Evolutionary conservation across 2,113 vertebrate species (phyloP).

Genomic region (Mungos mungo): DNA sequence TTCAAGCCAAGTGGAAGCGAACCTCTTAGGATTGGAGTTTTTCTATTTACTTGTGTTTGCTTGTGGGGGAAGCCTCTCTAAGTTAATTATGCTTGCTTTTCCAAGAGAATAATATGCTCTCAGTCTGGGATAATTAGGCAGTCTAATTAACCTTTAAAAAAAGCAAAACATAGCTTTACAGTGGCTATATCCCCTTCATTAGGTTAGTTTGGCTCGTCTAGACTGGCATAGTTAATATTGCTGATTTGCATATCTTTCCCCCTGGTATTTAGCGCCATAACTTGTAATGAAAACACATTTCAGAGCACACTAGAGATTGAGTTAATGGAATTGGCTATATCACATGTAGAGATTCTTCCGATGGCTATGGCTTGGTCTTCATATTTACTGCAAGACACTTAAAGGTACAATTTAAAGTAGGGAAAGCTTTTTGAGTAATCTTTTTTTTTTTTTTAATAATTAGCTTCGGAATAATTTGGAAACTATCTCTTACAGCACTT

Average conservation of each 20-base stretch:
- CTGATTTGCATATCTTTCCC: slow-evolving; percentile 83
- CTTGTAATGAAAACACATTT: slow-evolving; percentile 80
- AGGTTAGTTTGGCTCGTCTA: slow-evolving; percentile 78
- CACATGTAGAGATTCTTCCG: slow-evolving; percentile 63
- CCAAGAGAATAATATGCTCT: slow-evolving; percentile 68
- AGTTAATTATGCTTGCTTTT: slow-evolving; percentile 81
- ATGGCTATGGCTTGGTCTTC: slow-evolving; percentile 28
- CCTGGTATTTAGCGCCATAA: slow-evolving; percentile 70
- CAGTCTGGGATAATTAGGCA: slow-evolving; percentile 80
- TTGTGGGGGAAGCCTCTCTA: slow-evolving; percentile 70
- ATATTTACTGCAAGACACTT: slow-evolving; percentile 72
- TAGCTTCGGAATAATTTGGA: slow-evolving; percentile 62
- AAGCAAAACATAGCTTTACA: slow-evolving; percentile 73
- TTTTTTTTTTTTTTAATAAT: slow-evolving; percentile 63
- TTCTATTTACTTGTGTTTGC: slow-evolving; percentile 67
- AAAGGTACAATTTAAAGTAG: slow-evolving; percentile 67
- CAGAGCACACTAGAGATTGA: slow-evolving; percentile 72
- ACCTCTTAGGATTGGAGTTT: slow-evolving; percentile 25
- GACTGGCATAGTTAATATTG: slow-evolving; percentile 76
- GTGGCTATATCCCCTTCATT: slow-evolving; percentile 79
- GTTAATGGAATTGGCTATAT: slow-evolving; percentile 54
- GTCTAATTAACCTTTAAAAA: slow-evolving; percentile 81
- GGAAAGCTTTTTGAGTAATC: slow-evolving; percentile 61
- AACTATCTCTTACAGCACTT: neutral
- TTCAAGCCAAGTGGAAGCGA: slow-evolving; percentile 53